Evolutionary conservation across 64 coral and sea anemone species (phyloP), one percentile per base, ranked within the genome.

Genomic region (Acropora yongei): DNA sequence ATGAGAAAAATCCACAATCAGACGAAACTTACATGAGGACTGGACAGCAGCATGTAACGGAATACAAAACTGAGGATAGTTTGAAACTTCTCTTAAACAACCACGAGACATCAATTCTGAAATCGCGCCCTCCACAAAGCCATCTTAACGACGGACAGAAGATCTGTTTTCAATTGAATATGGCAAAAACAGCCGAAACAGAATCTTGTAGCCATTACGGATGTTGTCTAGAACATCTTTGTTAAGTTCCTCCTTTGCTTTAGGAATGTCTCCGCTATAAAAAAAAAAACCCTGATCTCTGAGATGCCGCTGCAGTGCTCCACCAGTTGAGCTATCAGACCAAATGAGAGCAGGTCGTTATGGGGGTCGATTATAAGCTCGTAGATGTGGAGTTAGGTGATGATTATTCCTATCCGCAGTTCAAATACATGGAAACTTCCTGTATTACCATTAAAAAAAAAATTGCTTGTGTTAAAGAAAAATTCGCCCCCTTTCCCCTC

Each of bases 131-230:
- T 30, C 1, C 12, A 71, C 68, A 71, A 71, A 71, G 19, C 68
- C 13, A n/a, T 30, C 3, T n/a, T 14, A 17, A 71, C 14, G 68
- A 71, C 1, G 68, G 68, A 17, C 68, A 17, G 68, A 71, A 4
- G 68, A 71, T 71, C n/a, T 71, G n/a, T 71, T 71, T 7, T 71
- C 68, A 71, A 71, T 71, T 17, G 68, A 71, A 71, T 71, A 17
- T 3, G 68, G 68, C 20, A 71, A 71, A 1, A 17, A 2, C 68
- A 16, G 5, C 68, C 20, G 68, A 72, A 72, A 72, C 13, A 72
- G 68, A 72, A 72, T 72, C 68, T 72, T 72, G 68, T 72, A 72
- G 3, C 68, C 68, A 30, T 72, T 72, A 4, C 20, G 16, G 0
- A 0, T 72, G 20, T 17, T 72, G 20, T 72, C 68, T 30, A 72